Conservation (phyloP, 2,888 invertebrate species). For the Dione vanillae region DNA sequence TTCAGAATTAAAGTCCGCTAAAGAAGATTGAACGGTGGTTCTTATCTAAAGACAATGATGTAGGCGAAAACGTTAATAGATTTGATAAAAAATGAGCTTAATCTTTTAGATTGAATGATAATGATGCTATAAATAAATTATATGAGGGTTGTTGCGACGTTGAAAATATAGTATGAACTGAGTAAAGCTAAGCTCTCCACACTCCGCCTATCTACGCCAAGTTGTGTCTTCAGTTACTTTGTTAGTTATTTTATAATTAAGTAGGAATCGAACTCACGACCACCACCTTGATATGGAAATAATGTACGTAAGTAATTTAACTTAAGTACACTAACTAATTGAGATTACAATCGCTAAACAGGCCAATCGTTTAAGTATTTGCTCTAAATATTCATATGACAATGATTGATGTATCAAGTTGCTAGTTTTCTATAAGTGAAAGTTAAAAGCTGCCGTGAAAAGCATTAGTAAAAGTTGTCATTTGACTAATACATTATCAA, state of each 20-base stretch:
- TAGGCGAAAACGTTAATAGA: conserved; percentile 76
- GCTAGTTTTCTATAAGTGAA: conserved; percentile 13
- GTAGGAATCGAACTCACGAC: neutral
- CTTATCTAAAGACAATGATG: conserved; percentile 81
- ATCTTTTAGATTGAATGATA: neutral
- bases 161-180: too few relatives aligned
- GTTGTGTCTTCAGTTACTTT: too few relatives aligned
- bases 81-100: conserved; percentile 50
- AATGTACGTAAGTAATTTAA: conserved; percentile 49
- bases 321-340: conserved; percentile 58
- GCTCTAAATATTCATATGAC: conserved; percentile 71
- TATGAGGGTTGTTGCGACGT: neutral
- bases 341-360: conserved; percentile 65
- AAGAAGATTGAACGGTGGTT: conserved; percentile 78
- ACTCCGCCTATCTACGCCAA: too few relatives aligned
- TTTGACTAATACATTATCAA: neutral
- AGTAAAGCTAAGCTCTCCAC: too few relatives aligned
- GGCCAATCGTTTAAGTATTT: conserved; percentile 66
- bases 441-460: conserved; percentile 6
- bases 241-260: neutral
- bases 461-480: conserved; percentile 12
- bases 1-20: conserved; percentile 79
- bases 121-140: neutral
- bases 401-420: conserved; percentile 63
- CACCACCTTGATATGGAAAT: neutral